phyloP scores from a whole-genome alignment of 2,113 vertebrate species.

The Corythornis madagascariensis region DNA sequence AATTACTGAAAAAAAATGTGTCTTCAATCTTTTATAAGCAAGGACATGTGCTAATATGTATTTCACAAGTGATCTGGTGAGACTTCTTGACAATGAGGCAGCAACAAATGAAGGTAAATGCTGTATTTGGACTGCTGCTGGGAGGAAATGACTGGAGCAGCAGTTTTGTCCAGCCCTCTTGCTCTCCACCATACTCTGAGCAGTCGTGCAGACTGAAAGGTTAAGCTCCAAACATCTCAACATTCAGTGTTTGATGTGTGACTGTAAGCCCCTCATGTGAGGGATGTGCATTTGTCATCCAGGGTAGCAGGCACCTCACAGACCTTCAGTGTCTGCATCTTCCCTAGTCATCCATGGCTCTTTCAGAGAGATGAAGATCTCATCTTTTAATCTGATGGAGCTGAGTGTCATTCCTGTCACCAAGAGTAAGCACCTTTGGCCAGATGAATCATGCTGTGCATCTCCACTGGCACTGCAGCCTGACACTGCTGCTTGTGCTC shows the following conservation, averaged over 20 bases:
- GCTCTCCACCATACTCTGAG: neutral
- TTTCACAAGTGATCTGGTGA: neutral
- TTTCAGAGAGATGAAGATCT: neutral
- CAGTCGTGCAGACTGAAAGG: neutral
- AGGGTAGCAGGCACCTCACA: neutral
- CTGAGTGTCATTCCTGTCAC: neutral
- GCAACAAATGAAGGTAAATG: neutral
- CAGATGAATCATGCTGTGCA: neutral
- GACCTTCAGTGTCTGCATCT: neutral
- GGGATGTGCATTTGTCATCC: neutral
- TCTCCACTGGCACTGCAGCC: neutral
- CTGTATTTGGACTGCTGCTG: neutral
- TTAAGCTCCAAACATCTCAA: neutral
- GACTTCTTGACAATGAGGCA: neutral
- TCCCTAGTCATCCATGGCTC: fast-evolving
- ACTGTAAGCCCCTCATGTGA: neutral
- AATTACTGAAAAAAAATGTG: neutral
- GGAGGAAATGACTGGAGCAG: neutral
- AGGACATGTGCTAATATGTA: neutral
- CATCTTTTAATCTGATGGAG: neutral
- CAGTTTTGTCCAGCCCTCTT: neutral
- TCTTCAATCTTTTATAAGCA: neutral
- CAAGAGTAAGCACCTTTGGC: neutral
- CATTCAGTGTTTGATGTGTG: neutral
- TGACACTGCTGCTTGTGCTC: neutral